Evolutionary conservation across 2,797 vertebrate genomes (phyloP), one percentile per base, ranked within the genome.

Genomic region (Gymnocypris eckloni): DNA sequence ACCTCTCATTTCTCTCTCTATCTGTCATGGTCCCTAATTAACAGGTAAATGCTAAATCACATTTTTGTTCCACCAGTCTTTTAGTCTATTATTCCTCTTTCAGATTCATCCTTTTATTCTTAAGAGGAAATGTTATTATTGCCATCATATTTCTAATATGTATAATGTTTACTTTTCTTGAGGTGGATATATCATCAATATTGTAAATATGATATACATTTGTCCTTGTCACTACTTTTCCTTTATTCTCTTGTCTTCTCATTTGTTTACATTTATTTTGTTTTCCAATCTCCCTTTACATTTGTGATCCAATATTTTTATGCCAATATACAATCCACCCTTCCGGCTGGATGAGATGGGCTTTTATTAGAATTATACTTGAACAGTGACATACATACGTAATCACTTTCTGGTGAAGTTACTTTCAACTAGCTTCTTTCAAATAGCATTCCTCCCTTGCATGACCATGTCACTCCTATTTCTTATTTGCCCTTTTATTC

Each of bases 31-130:
- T 64, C 69, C 71, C 75, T 81, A 82, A 87, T 77, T 66, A 86
- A 82, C 80, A 78, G 77, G 54, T 87, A 83, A 86, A 86, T 81
- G 77, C 82, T 88, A 84, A 89, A 88, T 86, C 70, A 78, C 59
- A 54, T 64, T 86, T 83, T 76, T 82, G 78, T 77, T 73, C 37
- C n/a, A 43, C 70, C 37, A 69, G 56, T 82, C 69, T 45, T 86
- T 79, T 81, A 37, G 71, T 73, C 43, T 43, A 69, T 73, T 76
- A 79, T 80, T 76, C 41, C 61, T 72, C 50, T 66, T 83, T 28
- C 69, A 81, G 39, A 80, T 82, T 72, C 16, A 4, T 71, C 37
- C 1, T 48, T 48, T 64, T 75, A 48, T 37, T 83, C 2, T 75
- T 73, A 45, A 37, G 25, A 75, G 41, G 25, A 70, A 81, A 18